These are phyloP conservation scores for Hermetia illucens DNA, from an alignment of 1,140 invertebrate genomes.

Conservation along the genomic window DNA sequence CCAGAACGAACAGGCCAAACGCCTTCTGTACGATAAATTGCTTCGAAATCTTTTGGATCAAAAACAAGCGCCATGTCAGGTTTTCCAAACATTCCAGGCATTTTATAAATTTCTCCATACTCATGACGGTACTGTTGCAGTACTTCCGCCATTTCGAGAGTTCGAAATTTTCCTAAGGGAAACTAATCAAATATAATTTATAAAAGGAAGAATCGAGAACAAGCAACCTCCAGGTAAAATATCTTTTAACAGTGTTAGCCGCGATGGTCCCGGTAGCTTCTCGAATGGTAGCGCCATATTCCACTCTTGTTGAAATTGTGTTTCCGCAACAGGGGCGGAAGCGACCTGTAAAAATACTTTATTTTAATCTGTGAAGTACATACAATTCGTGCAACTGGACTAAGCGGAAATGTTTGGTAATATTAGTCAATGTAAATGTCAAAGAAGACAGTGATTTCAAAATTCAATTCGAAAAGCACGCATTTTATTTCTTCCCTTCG, in stretches of 20 bases:
- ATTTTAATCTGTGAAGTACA: no score
- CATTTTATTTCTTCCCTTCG: no score
- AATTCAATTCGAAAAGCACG: no score
- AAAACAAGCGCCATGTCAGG: conserved; percentile 11
- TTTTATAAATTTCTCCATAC: conserved; percentile 14
- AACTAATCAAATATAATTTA: background rate
- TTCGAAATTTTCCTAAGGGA: conserved; percentile 5
- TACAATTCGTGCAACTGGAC: no score
- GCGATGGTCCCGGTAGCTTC: conserved; percentile 8
- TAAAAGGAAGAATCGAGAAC: background rate
- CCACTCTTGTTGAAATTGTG: no score
- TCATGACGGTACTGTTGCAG: conserved; percentile 10
- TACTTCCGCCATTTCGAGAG: conserved; percentile 11
- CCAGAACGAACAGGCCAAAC: conserved; percentile 20
- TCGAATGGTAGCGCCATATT: conserved; percentile 8
- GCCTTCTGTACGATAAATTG: conserved; percentile 19
- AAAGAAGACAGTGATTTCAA: no score
- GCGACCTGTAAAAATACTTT: no score
- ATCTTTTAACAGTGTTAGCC: conserved; percentile 4
- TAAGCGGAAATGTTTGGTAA: no score
- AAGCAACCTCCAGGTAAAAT: conserved; percentile 19
- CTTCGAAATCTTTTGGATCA: conserved; percentile 21
- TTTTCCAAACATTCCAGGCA: conserved; percentile 16
- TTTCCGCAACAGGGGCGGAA: no score
- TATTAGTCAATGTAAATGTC: no score